Evolutionary conservation across 2,113 vertebrate species (phyloP).

Genomic region (Brevimyrus niger): DNA sequence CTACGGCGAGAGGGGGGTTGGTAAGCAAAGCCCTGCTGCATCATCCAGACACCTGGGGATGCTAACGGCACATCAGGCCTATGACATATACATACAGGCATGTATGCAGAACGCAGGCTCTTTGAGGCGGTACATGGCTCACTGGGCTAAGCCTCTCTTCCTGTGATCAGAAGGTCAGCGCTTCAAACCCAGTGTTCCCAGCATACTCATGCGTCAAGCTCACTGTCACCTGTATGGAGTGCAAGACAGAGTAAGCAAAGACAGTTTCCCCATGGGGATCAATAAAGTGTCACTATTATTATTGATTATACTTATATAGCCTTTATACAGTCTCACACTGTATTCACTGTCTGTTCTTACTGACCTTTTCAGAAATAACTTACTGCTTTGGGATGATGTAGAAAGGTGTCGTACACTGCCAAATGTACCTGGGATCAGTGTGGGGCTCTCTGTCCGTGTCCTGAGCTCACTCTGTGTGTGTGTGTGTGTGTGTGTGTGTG

Average conservation of each 20-base stretch:
- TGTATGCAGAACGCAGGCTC: background rate
- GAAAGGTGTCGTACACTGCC: background rate
- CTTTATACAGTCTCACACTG: background rate
- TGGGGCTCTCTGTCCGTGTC: background rate
- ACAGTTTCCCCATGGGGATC: background rate
- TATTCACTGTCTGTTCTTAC: background rate
- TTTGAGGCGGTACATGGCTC: background rate
- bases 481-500: background rate
- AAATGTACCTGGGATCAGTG: background rate
- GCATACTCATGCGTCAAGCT: background rate
- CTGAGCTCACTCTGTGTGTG: background rate
- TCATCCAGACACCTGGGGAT: background rate
- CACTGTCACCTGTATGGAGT: background rate
- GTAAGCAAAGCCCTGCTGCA: conserved; percentile 63
- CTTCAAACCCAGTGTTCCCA: background rate
- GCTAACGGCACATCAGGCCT: background rate
- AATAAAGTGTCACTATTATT: background rate
- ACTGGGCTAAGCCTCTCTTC: background rate
- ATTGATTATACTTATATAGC: background rate
- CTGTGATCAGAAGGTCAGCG: background rate
- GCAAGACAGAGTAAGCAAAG: background rate
- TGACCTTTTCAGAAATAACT: background rate
- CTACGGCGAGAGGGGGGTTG: conserved; percentile 88
- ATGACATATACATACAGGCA: background rate
- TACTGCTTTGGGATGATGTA: background rate